These are phyloP conservation scores for Oreamnos americanus DNA, from an alignment of 2,113 vertebrate genomes.

Conservation along the genomic window DNA sequence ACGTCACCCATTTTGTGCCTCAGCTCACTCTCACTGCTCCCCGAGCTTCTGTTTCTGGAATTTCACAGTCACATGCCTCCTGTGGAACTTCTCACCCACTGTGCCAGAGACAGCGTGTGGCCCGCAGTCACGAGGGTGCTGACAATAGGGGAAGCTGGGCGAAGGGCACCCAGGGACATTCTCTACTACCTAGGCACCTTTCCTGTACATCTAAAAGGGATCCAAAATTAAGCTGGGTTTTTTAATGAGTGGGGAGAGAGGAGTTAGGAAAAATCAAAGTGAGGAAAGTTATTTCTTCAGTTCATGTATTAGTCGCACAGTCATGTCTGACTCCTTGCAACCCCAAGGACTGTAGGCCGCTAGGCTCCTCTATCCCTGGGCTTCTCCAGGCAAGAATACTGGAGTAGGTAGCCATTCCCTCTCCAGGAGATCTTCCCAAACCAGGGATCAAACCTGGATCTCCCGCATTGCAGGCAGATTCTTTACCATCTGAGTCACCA, in stretches of 20 bases:
- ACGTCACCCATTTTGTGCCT: neutral
- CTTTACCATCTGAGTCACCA: neutral
- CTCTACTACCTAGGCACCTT: neutral
- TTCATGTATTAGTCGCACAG: neutral
- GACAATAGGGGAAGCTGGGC: accelerated
- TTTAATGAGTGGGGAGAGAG: neutral
- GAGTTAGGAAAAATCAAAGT: neutral
- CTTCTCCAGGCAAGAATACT: neutral
- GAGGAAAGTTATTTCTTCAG: neutral
- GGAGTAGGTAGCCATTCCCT: neutral
- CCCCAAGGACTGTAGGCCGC: neutral
- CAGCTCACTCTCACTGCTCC: neutral
- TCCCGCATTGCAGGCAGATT: neutral
- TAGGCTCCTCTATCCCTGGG: neutral
- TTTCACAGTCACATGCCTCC: neutral
- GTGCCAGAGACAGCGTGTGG: accelerated
- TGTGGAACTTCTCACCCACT: too few species aligned
- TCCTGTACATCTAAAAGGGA: neutral
- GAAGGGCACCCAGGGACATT: accelerated
- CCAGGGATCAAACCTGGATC: neutral
- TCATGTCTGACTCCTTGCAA: neutral
- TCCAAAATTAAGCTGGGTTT: neutral
- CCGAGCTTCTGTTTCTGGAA: neutral
- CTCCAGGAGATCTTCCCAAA: neutral
- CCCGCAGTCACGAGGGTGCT: accelerated